phyloP scores from a whole-genome alignment of 2,113 vertebrate genomes.

The Proterorhinus semilunaris region DNA sequence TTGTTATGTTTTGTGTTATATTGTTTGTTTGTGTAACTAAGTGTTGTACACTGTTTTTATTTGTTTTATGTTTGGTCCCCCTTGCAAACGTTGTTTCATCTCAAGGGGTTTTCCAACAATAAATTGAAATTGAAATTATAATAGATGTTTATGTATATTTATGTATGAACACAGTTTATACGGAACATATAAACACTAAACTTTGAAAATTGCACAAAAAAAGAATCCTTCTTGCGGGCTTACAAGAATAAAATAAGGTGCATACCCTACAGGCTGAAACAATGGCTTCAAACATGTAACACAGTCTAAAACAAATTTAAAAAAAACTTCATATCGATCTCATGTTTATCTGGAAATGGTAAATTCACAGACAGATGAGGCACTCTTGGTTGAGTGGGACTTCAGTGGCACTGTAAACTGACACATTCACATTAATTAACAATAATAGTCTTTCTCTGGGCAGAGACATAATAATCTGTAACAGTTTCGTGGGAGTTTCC shows the following conservation, averaged over 20 bases:
- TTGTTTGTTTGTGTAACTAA: no score
- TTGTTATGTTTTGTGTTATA: no score
- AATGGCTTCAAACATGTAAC: conserved; percentile 46
- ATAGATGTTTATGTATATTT: conserved; percentile 42
- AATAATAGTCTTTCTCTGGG: conserved; percentile 34
- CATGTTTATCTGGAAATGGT: background rate
- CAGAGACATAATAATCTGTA: conserved; percentile 44
- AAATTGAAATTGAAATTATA: no score
- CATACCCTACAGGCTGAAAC: conserved; percentile 54
- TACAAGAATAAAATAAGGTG: conserved; percentile 31
- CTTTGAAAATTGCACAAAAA: conserved; percentile 41
- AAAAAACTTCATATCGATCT: background rate
- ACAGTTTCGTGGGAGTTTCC: conserved; percentile 52
- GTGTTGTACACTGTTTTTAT: no score
- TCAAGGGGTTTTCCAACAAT: no score
- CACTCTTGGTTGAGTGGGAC: conserved; percentile 63
- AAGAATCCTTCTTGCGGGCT: conserved; percentile 45
- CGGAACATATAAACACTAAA: conserved; percentile 53
- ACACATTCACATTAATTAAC: conserved; percentile 51
- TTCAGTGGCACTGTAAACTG: conserved; percentile 64
- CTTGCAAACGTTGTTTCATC: no score
- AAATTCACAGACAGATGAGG: conserved; percentile 54
- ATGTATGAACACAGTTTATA: conserved; percentile 67
- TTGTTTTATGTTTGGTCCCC: no score
- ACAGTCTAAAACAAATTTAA: conserved; percentile 47